phyloP scores from a whole-genome alignment of 2,113 vertebrate genomes.

The Noctilio leporinus region DNA sequence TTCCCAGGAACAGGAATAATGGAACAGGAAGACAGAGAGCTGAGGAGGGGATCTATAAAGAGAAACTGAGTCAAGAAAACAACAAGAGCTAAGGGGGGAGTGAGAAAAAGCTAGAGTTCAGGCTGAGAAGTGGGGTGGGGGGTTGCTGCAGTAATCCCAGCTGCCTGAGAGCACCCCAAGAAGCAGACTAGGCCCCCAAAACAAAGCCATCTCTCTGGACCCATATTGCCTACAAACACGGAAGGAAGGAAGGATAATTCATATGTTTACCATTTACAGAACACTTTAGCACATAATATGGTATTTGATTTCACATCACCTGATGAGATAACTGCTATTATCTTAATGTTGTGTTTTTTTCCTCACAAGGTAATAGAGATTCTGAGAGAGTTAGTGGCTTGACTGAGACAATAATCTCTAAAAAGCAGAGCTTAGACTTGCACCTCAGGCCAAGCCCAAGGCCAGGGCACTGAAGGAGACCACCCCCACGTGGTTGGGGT shows the following conservation, averaged over 20 bases:
- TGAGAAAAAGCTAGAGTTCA: background rate
- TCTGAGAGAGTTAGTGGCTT: background rate
- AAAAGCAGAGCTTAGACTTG: background rate
- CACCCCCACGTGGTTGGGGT: rapidly evolving
- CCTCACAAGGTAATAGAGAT: background rate
- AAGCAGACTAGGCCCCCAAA: background rate
- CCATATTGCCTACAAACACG: background rate
- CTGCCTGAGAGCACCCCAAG: background rate
- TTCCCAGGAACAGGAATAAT: background rate
- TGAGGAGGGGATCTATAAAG: background rate
- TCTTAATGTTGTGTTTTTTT: background rate
- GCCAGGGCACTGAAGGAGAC: background rate
- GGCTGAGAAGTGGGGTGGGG: no score
- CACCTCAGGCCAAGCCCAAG: background rate
- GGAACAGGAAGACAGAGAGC: background rate
- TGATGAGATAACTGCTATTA: background rate
- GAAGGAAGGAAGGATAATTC: background rate
- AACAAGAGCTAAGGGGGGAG: background rate
- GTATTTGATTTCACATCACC: background rate
- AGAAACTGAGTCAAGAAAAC: background rate
- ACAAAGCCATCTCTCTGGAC: background rate
- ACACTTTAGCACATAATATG: background rate
- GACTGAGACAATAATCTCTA: background rate
- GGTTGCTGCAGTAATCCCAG: rapidly evolving
- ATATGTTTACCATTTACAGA: background rate